These are phyloP conservation scores for Polypedilum vanderplanki DNA, from an alignment of 1,140 invertebrate genomes.

Conservation along the genomic window DNA sequence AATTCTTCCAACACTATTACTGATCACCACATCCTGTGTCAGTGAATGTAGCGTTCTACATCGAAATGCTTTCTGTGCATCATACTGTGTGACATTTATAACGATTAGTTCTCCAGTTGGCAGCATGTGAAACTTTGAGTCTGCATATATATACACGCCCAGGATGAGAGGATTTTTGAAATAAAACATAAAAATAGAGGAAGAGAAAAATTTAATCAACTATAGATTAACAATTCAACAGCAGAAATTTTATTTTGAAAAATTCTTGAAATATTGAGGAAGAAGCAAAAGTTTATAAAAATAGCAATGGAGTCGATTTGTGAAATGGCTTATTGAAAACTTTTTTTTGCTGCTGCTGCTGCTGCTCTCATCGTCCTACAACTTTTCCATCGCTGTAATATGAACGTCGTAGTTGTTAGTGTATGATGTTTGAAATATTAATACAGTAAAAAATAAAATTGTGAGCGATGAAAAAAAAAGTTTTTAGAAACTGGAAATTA, in stretches of 20 bases:
- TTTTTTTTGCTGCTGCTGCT: too few species aligned
- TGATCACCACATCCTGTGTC: slow-evolving; percentile 61
- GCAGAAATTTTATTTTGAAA: background rate
- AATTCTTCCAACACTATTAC: slow-evolving; percentile 58
- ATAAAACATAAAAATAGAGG: background rate
- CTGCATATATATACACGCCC: slow-evolving; percentile 42
- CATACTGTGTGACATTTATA: slow-evolving; percentile 62
- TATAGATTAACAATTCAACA: slow-evolving; percentile 7
- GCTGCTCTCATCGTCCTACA: too few species aligned
- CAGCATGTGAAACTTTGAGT: slow-evolving; percentile 69
- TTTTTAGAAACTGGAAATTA: too few species aligned
- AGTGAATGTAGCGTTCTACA: slow-evolving; percentile 65
- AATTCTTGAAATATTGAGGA: background rate
- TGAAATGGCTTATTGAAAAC: too few species aligned
- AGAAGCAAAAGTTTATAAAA: too few species aligned
- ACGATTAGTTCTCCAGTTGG: slow-evolving; percentile 70
- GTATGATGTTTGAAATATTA: too few species aligned
- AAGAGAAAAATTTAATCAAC: background rate
- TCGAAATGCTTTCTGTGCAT: slow-evolving; percentile 61
- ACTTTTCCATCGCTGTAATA: too few species aligned
- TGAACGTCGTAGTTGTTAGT: too few species aligned
- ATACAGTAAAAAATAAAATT: too few species aligned
- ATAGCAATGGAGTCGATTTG: too few species aligned
- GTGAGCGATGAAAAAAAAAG: too few species aligned
- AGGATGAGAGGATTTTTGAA: background rate